Percentiles rank a stretch among this genome's conserved stretches.
These are phyloP conservation scores for Pampusana beccarii DNA, from an alignment of 2,113 vertebrate species.

Conservation along the genomic window DNA sequence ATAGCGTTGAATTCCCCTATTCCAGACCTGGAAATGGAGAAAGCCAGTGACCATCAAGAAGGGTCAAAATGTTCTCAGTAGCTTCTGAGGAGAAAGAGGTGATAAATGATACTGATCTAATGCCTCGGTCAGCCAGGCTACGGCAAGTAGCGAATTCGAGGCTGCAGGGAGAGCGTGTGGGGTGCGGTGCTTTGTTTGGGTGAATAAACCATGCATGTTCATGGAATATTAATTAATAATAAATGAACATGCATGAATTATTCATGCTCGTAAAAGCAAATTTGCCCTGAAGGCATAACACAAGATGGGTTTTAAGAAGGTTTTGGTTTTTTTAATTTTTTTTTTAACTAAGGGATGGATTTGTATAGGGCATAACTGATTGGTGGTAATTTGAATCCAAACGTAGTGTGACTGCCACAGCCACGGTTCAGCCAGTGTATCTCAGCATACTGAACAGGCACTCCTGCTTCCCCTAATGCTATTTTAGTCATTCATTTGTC, in stretches of 20 bases:
- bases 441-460: conserved; percentile 7
- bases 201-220: conserved; percentile 73
- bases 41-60: not conserved
- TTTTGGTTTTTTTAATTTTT: not conserved
- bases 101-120: not conserved
- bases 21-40: not conserved
- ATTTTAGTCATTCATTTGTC: conserved; percentile 22
- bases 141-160: not conserved
- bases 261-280: conserved; percentile 74
- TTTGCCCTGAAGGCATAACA: conserved; percentile 70
- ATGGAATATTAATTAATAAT: conserved; percentile 75
- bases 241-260: conserved; percentile 70
- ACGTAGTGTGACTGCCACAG: not conserved
- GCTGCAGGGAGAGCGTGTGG: not conserved
- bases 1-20: not conserved
- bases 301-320: conserved; percentile 44
- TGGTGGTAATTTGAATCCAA: conserved; percentile 39
- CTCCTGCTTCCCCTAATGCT: not conserved
- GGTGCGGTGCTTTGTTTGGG: conserved; percentile 55
- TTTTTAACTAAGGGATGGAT: not conserved
- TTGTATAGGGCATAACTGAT: conserved; percentile 35
- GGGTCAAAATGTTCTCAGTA: not conserved
- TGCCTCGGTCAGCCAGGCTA: not conserved
- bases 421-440: not conserved
- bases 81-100: not conserved